Conservation (phyloP, 2,113 vertebrate genomes). For the Chaetodon auriga region DNA sequence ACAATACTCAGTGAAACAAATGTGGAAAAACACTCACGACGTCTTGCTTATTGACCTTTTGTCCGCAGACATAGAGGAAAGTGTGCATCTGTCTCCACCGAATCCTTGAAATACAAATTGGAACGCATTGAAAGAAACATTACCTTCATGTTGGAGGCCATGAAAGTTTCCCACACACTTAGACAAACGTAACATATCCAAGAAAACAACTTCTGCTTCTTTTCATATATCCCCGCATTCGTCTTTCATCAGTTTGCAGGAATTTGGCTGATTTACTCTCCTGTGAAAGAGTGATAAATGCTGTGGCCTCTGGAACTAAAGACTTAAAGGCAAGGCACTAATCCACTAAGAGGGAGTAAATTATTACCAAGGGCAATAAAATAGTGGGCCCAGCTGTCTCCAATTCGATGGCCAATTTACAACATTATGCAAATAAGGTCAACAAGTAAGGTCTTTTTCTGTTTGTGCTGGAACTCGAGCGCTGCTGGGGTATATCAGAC, state of each 20-base stretch:
- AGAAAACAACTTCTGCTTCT: conserved; percentile 24
- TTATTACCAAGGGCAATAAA: conserved; percentile 77
- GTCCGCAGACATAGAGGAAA: conserved; percentile 8
- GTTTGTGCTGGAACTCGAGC: conserved; percentile 31
- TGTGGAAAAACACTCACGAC: neutral
- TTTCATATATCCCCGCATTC: neutral
- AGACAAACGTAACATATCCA: conserved; percentile 12
- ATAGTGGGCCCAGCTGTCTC: conserved; percentile 69
- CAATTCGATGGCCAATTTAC: conserved; percentile 73
- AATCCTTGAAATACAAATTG: conserved; percentile 31
- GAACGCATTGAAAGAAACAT: conserved; percentile 23
- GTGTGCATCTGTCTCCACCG: neutral
- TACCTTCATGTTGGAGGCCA: neutral
- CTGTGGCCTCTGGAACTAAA: conserved; percentile 51
- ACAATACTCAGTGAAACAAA: neutral
- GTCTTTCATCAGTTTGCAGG: conserved; percentile 39
- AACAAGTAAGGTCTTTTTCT: conserved; percentile 60
- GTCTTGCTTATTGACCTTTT: neutral
- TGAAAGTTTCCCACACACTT: conserved; percentile 1
- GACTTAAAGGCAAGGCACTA: conserved; percentile 57
- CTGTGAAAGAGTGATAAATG: conserved; percentile 52
- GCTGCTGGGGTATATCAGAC: conserved; percentile 46
- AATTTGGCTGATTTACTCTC: conserved; percentile 37
- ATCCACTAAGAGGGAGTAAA: conserved; percentile 64
- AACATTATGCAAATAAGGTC: conserved; percentile 78